These are phyloP conservation scores for Drosophila kokeensis DNA, from an alignment of 2,888 invertebrate species.

Conservation along the genomic window DNA sequence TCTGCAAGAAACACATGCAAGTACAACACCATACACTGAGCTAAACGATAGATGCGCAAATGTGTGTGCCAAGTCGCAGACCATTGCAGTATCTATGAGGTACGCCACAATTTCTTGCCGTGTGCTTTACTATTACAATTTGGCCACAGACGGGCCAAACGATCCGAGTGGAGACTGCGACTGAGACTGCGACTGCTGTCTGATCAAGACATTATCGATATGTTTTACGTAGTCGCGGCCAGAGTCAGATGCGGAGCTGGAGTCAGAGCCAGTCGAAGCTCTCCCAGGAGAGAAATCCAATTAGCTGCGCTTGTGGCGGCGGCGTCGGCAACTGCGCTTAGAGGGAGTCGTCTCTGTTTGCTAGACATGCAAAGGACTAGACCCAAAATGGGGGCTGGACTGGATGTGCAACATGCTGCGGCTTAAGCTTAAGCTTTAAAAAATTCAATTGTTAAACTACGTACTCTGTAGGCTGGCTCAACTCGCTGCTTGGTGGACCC, in stretches of 20 bases:
- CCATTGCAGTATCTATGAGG: background rate
- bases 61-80: background rate
- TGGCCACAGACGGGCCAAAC: constrained; percentile 45
- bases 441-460: constrained; percentile 80
- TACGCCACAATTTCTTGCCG: constrained; percentile 43
- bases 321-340: constrained; percentile 54
- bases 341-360: constrained; percentile 51
- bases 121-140: constrained; percentile 84
- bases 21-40: constrained; percentile 58
- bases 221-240: constrained; percentile 74
- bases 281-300: constrained; percentile 83
- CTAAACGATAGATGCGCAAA: constrained; percentile 31
- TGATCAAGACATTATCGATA: constrained; percentile 84
- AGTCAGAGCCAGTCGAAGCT: constrained; percentile 49
- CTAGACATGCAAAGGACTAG: constrained; percentile 77
- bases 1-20: constrained; percentile 77
- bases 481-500: constrained; percentile 32
- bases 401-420: constrained; percentile 56
- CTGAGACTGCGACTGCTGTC: constrained; percentile 57
- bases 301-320: constrained; percentile 82
- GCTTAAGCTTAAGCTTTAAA: constrained; percentile 48
- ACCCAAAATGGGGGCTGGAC: constrained; percentile 61
- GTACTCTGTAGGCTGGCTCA: constrained; percentile 52
- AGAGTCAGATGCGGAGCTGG: constrained; percentile 13
- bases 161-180: constrained; percentile 19